Percentiles rank a stretch among this genome's conserved stretches.
phyloP scores from a whole-genome alignment of 2,888 invertebrate genomes.

The Onthophagus sagittarius region DNA sequence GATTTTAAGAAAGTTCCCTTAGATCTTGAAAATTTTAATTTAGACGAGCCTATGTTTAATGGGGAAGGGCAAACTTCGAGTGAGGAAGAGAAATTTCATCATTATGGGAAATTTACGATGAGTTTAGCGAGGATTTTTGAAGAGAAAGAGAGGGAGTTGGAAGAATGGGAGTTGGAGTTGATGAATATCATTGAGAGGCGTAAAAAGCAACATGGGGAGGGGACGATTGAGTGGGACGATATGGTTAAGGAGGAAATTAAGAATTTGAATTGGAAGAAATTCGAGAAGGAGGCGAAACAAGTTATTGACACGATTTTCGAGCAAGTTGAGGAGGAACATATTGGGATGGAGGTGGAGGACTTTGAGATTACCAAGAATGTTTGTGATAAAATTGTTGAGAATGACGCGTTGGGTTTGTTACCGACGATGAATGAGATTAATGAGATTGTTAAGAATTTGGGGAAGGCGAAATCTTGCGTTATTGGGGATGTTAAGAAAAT shows the following conservation, averaged over 20 bases:
- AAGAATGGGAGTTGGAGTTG: constrained; percentile 56
- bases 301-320: constrained; percentile 49
- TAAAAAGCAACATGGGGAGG: constrained; percentile 44
- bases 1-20: constrained; percentile 73
- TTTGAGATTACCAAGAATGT: constrained; percentile 59
- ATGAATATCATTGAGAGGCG: constrained; percentile 42
- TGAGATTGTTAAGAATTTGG: constrained; percentile 59
- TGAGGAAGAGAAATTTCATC: constrained; percentile 51
- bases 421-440: constrained; percentile 63
- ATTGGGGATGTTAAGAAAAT: constrained; percentile 45
- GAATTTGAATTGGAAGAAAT: constrained; percentile 62
- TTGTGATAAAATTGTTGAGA: constrained; percentile 55
- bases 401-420: constrained; percentile 54
- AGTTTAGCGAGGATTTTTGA: constrained; percentile 71
- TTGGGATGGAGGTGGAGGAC: constrained; percentile 54
- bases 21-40: constrained; percentile 31
- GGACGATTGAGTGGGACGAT: constrained; percentile 55
- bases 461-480: constrained; percentile 56
- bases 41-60: constrained; percentile 54
- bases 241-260: constrained; percentile 61
- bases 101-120: constrained; percentile 58
- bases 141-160: constrained; percentile 68
- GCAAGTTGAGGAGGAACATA: constrained; percentile 38
- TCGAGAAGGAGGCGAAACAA: constrained; percentile 57
- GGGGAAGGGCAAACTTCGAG: constrained; percentile 67